phyloP scores from a whole-genome alignment of 2,113 vertebrate species.

The Ellobius talpinus region DNA sequence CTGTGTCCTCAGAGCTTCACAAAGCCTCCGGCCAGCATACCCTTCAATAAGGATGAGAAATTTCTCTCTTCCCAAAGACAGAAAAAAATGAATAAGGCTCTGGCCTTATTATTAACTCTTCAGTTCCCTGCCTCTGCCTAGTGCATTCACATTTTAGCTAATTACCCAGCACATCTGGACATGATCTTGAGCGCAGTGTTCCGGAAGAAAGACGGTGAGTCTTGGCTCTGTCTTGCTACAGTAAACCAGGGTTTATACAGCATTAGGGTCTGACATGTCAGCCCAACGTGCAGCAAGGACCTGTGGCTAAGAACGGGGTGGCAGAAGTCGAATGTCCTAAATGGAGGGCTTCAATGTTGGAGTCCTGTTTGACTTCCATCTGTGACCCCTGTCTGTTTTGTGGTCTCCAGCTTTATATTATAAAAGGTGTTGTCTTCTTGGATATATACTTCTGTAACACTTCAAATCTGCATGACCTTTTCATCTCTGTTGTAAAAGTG shows the following conservation, averaged over 20 bases:
- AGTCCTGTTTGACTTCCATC: constrained; percentile 8
- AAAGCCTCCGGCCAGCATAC: background rate
- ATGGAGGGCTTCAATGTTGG: background rate
- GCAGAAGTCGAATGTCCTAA: background rate
- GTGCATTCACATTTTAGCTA: background rate
- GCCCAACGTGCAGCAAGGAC: background rate
- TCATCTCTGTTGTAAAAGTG: background rate
- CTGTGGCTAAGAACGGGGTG: background rate
- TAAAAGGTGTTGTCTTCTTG: background rate
- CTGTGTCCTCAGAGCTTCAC: background rate
- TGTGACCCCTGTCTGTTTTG: background rate
- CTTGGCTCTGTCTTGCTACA: constrained; percentile 19
- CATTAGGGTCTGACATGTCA: background rate
- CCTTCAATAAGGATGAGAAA: background rate
- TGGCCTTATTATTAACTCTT: background rate
- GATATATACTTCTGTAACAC: background rate
- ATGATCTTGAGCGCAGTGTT: background rate
- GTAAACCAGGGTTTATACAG: constrained; percentile 20
- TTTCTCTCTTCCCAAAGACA: background rate
- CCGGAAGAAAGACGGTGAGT: background rate
- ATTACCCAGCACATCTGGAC: constrained; percentile 5
- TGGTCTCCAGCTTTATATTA: background rate
- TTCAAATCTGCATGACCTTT: background rate
- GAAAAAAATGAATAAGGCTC: background rate
- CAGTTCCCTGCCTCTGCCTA: background rate